Evolutionary conservation across 2,797 vertebrate species (phyloP), one percentile per base, ranked within the genome.

Genomic region (Garrulus glandarius): DNA sequence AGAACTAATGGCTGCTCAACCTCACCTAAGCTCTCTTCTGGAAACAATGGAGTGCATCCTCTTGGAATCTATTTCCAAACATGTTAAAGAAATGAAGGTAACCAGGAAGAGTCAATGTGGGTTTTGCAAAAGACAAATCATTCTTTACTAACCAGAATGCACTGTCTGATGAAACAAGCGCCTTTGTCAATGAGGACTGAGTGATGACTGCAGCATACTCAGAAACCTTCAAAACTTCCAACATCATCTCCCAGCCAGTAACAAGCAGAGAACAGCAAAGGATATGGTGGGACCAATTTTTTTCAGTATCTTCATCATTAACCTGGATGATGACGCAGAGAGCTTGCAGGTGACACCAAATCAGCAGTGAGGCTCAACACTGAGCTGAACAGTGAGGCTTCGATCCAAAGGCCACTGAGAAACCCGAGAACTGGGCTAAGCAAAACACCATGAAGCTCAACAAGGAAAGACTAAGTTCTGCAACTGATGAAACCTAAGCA

Each of bases 361-460:
- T 11, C 6, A 65, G 64, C 34, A 52, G 30, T 0, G 3, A 53
- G 12, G 49, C 8, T 15, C 2, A 6, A 81, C 10, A n/a, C 1
- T 30, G 37, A 43, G 55, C 5, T 20, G 16, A 87, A 44, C 29
- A 47, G 15, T 2, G 59, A 30, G 11, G 6, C 13, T 39, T 59
- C 16, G 4, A 17, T 43, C 27, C 67, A 70, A 29, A 49, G 8
- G 24, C 36, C 27, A 67, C 1, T n/a, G 44, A 56, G 56, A 87
- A 57, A 93, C 37, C 8, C n/a, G 17, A 60, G 23, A 36, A 55
- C n/a, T 1, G 1, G 36, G 21, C 39, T 55, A 78, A 70, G 56
- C 26, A 56, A 59, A 91, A 83, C 18, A 30, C 15, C 53, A 67
- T 4, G 3, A 90, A 68, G 26, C 21, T 82, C 32, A 76, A 82